Evolutionary conservation across 2,797 vertebrate genomes (phyloP).

Genomic region (Schizopygopsis pylzovi): DNA sequence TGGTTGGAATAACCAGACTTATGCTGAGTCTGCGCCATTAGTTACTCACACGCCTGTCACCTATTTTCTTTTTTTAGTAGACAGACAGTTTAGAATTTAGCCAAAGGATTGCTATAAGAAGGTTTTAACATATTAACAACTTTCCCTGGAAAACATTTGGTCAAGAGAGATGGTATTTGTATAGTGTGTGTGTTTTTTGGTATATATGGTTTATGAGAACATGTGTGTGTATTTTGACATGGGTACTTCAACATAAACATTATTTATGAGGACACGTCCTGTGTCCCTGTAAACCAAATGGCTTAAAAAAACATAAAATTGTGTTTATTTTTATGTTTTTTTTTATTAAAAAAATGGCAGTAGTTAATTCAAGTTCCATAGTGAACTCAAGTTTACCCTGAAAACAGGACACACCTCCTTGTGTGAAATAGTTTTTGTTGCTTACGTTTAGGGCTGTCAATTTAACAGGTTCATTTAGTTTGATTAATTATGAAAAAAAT

Average conservation of each 20-base stretch:
- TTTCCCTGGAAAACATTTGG: not conserved
- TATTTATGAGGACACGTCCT: not conserved
- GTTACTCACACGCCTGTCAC: not conserved
- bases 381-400: not conserved
- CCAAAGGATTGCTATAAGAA: not conserved
- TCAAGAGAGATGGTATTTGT: slow-evolving; percentile 14
- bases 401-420: not conserved
- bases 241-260: not conserved
- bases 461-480: not conserved
- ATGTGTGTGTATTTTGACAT: not conserved
- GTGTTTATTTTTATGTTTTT: too few relatives aligned
- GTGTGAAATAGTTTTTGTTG: not conserved
- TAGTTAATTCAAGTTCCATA: not conserved
- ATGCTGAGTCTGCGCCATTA: not conserved
- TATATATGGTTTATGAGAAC: not conserved
- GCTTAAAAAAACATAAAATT: too few relatives aligned
- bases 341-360: too few relatives aligned
- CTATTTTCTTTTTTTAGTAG: not conserved
- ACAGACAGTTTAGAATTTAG: not conserved
- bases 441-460: not conserved
- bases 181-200: not conserved
- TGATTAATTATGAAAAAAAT: not conserved
- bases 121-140: not conserved
- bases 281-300: not conserved
- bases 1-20: slow-evolving; percentile 30